phyloP scores from a whole-genome alignment of 2,113 vertebrate species.

The Misgurnus anguillicaudatus region DNA sequence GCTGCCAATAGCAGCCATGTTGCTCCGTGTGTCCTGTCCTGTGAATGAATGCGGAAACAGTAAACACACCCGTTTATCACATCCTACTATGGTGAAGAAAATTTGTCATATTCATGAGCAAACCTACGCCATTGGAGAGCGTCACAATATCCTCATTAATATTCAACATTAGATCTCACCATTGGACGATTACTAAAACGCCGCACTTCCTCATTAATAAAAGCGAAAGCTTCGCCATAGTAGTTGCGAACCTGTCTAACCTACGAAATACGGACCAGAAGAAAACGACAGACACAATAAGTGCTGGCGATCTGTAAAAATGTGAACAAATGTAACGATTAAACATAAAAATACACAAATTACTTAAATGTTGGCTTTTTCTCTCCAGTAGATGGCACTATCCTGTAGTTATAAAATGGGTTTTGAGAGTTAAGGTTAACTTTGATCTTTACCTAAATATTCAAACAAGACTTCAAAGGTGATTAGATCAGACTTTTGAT shows the following conservation, averaged over 20 bases:
- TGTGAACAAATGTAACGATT: not conserved
- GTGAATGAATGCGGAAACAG: constrained; percentile 22
- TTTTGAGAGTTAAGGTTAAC: not conserved
- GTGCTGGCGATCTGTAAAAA: not conserved
- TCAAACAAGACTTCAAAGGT: too few relatives aligned
- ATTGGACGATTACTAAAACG: not conserved
- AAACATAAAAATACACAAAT: too few relatives aligned
- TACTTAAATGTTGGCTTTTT: not conserved
- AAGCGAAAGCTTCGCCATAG: not conserved
- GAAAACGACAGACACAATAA: not conserved
- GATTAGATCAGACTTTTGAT: too few relatives aligned
- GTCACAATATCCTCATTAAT: not conserved
- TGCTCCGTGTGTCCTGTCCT: not conserved
- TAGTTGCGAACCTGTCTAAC: too few relatives aligned
- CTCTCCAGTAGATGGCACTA: constrained; percentile 38
- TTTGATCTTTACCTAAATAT: too few relatives aligned
- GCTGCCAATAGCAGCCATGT: constrained; percentile 69
- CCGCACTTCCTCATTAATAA: not conserved
- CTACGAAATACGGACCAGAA: too few relatives aligned
- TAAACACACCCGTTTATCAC: not conserved
- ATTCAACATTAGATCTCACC: not conserved
- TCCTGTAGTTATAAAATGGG: not conserved
- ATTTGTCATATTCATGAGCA: not conserved
- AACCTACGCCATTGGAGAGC: not conserved
- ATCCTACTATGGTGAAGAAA: too few relatives aligned